These are phyloP conservation scores for Aphis craccivora DNA, from an alignment of 1,140 invertebrate species.

Conservation along the genomic window DNA sequence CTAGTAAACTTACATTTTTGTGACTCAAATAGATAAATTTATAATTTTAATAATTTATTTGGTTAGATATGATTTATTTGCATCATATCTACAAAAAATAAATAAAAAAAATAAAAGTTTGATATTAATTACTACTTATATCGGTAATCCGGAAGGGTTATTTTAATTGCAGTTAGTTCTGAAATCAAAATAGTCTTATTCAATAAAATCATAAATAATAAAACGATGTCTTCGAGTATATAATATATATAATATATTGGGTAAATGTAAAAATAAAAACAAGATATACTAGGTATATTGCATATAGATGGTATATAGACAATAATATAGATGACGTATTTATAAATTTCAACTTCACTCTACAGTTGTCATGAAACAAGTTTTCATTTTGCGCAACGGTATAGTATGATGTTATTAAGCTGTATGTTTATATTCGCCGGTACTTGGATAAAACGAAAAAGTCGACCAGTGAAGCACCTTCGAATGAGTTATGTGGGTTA, in stretches of 20 bases:
- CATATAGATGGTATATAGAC: neutral
- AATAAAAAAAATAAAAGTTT: neutral
- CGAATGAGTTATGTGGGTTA: neutral
- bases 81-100: neutral
- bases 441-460: neutral
- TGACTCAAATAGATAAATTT: neutral
- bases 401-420: neutral
- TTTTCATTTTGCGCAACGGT: constrained; percentile 1
- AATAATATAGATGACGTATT: neutral
- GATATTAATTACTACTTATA: neutral
- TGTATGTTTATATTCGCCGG: neutral
- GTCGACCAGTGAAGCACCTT: neutral
- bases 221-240: neutral
- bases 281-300: neutral
- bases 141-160: neutral
- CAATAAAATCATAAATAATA: neutral
- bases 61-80: neutral
- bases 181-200: neutral
- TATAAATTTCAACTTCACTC: neutral
- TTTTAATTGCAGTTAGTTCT: neutral
- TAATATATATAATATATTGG: neutral
- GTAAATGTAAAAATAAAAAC: neutral
- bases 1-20: neutral
- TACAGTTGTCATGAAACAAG: neutral
- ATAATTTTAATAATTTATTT: neutral